A percentile compares a stretch with the other conserved stretches of the same genome.
Evolutionary conservation across 64 coral and sea anemone species (phyloP).

Genomic region (Dendronephthya gigantea): DNA sequence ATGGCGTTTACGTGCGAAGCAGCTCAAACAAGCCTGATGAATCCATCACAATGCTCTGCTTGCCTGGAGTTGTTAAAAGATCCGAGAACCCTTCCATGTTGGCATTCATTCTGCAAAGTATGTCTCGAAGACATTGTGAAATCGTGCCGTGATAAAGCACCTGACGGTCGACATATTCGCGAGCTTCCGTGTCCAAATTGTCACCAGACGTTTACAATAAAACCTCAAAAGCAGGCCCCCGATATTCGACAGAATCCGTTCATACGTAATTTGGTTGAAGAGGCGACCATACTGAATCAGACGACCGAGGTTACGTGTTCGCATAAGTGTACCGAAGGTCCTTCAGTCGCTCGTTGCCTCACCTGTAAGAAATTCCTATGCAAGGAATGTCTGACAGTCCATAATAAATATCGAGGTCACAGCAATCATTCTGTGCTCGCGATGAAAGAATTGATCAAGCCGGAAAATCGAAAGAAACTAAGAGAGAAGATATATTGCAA

Average conservation of each 20-base stretch:
- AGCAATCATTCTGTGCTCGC: background rate
- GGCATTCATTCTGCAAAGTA: background rate
- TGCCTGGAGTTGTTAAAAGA: slow-evolving; percentile 1
- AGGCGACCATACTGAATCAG: background rate
- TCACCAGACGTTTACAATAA: background rate
- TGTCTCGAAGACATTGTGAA: background rate
- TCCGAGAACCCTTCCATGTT: background rate
- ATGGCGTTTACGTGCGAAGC: no score
- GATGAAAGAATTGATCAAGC: background rate
- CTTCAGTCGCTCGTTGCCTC: background rate
- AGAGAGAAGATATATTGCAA: no score
- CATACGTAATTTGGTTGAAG: background rate
- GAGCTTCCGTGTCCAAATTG: background rate
- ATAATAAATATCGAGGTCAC: background rate
- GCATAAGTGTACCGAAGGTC: background rate
- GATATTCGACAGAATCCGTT: background rate
- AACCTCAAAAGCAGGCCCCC: background rate
- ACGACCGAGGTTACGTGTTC: background rate
- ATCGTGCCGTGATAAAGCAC: background rate
- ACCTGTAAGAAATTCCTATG: background rate
- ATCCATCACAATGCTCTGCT: background rate
- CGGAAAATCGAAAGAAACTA: background rate
- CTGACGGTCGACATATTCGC: background rate
- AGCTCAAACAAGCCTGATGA: background rate
- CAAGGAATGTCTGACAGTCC: background rate